A percentile compares a stretch with the other conserved stretches of the same genome.
Evolutionary conservation across 1,140 invertebrate genomes (phyloP).

Genomic region (Eueides isabella): DNA sequence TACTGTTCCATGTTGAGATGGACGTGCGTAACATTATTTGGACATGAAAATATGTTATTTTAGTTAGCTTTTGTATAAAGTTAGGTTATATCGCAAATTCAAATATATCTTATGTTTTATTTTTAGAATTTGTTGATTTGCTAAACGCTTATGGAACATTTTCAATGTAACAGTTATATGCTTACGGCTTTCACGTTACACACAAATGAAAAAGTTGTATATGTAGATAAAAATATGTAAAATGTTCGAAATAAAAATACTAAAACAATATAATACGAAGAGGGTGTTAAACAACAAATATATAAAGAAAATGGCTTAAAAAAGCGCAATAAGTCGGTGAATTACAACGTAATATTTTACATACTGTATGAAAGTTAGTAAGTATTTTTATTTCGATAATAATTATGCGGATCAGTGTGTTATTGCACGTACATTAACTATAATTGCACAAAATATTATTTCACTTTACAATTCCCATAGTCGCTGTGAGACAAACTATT

Average conservation of each 20-base stretch:
- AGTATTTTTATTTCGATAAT: conserved; percentile 2
- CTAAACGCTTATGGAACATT: neutral
- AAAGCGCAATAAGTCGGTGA: neutral
- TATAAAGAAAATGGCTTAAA: neutral
- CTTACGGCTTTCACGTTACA: neutral
- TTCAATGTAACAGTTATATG: neutral
- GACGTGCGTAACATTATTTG: neutral
- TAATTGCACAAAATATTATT: conserved; percentile 31
- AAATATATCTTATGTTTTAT: neutral
- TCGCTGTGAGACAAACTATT: neutral
- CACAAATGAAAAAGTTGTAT: neutral
- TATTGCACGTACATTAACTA: conserved; percentile 29
- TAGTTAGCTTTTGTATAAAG: neutral
- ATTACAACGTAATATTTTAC: neutral
- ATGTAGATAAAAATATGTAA: neutral
- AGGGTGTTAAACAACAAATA: neutral
- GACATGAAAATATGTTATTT: neutral
- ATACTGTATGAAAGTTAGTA: neutral
- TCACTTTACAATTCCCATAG: neutral
- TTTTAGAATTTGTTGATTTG: no score
- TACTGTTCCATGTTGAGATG: neutral
- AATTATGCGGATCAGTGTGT: conserved; percentile 11
- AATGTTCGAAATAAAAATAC: neutral
- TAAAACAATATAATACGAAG: neutral
- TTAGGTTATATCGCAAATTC: neutral